A percentile compares a stretch with the other conserved stretches of the same genome.
Evolutionary conservation across 1,140 invertebrate species (phyloP).

Genomic region (Leptestheria dahalacensis): DNA sequence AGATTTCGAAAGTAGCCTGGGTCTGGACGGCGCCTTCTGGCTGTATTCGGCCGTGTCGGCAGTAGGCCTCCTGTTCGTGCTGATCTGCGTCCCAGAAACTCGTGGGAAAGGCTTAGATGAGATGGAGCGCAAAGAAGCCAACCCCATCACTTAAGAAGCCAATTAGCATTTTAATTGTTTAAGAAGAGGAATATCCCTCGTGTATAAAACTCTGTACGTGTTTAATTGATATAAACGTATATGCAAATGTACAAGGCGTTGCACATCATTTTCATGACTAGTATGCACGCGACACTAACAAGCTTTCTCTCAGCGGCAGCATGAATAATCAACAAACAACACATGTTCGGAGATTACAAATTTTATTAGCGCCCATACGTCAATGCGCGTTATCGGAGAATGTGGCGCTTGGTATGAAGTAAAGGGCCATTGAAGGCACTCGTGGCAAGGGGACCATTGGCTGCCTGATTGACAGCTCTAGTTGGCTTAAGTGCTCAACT

Average conservation of each 20-base stretch:
- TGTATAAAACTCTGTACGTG: too few relatives aligned
- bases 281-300: too few relatives aligned
- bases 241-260: too few relatives aligned
- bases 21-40: conserved; percentile 71
- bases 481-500: not conserved
- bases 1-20: conserved; percentile 55
- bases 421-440: not conserved
- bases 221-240: too few relatives aligned
- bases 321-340: not conserved
- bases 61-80: conserved; percentile 64
- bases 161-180: not conserved
- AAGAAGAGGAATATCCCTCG: not conserved
- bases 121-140: conserved; percentile 33
- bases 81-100: conserved; percentile 75
- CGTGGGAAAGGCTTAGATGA: conserved; percentile 75
- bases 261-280: too few relatives aligned
- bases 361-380: too few relatives aligned
- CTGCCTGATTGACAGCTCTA: not conserved
- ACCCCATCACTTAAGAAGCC: not conserved
- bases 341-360: too few relatives aligned
- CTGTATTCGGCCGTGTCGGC: conserved; percentile 69
- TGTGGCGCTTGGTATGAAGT: not conserved
- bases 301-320: too few relatives aligned
- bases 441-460: not conserved
- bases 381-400: not conserved